Percentiles rank a stretch among this genome's conserved stretches.
Evolutionary conservation across 37 sponge, comb jelly and placozoan genomes (phyloP).

Genomic region (Ianthella basta): DNA sequence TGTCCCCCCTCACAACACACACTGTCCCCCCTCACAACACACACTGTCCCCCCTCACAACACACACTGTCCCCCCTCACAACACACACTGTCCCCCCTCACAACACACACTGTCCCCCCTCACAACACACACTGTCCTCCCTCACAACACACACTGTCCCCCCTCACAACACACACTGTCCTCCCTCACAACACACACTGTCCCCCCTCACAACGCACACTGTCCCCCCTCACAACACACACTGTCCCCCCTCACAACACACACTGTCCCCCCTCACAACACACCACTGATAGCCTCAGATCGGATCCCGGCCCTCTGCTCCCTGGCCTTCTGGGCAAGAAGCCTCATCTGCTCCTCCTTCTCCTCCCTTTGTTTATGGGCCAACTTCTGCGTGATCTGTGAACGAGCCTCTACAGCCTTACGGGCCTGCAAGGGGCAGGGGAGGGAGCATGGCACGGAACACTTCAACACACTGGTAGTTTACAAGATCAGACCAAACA

Average conservation of each 20-base stretch:
- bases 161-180: too few species aligned
- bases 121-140: background rate
- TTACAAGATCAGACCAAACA: too few species aligned
- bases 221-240: too few species aligned
- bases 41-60: background rate
- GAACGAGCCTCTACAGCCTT: conserved; percentile 88
- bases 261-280: too few species aligned
- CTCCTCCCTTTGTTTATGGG: conserved; percentile 86
- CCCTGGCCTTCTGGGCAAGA: conserved; percentile 92
- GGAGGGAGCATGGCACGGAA: background rate
- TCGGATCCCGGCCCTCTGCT: conserved; percentile 83
- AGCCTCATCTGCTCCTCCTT: conserved; percentile 86
- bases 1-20: conserved; percentile 1
- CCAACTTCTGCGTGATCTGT: conserved; percentile 86
- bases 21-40: background rate
- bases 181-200: too few species aligned
- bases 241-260: too few species aligned
- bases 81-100: background rate
- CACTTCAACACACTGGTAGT: too few species aligned
- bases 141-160: background rate
- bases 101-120: background rate
- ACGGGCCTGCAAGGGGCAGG: conserved; percentile 65
- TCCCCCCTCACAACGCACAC: too few species aligned
- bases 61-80: background rate
- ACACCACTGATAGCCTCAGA: background rate